Conservation (phyloP, 1,140 invertebrate genomes). For the Diuraphis noxia region DNA sequence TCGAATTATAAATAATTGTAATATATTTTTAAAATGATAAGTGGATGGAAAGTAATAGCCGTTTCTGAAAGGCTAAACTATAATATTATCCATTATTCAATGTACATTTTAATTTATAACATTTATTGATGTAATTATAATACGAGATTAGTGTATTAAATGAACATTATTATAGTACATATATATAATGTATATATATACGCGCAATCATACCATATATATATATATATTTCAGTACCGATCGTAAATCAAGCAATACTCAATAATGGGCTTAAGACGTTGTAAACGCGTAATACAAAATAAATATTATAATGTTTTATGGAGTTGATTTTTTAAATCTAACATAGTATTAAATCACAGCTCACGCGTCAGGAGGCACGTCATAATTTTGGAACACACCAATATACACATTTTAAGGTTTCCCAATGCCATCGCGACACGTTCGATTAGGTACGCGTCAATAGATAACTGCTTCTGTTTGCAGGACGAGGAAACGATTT, state of each 20-base stretch:
- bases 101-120: neutral
- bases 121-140: neutral
- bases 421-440: neutral
- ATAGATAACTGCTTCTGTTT: neutral
- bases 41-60: neutral
- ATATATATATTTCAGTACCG: neutral
- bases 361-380: neutral
- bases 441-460: neutral
- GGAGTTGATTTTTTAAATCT: neutral
- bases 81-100: constrained; percentile 1
- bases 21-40: neutral
- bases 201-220: neutral
- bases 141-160: neutral
- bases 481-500: no score
- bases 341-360: neutral
- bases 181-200: neutral
- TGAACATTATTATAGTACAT: neutral
- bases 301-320: no score
- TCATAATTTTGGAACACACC: neutral
- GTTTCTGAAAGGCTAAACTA: neutral
- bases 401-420: neutral
- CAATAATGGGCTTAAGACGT: neutral
- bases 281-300: neutral
- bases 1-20: neutral
- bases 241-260: neutral